Evolutionary conservation across 2,113 vertebrate genomes (phyloP).

Genomic region (Ictalurus punctatus): DNA sequence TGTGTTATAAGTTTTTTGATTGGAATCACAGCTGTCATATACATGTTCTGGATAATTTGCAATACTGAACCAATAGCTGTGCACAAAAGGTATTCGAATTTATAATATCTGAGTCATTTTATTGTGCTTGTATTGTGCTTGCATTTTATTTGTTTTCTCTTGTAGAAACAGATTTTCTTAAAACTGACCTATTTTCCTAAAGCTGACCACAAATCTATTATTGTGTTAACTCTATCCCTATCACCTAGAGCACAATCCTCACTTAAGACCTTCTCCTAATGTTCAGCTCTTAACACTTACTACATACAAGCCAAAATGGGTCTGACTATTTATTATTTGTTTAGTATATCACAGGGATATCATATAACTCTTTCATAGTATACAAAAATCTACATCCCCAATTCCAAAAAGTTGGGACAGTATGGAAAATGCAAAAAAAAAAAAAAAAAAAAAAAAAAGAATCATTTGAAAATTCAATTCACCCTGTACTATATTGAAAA

Average conservation of each 20-base stretch:
- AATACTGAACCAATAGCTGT: too few species aligned
- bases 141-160: neutral
- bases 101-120: too few species aligned
- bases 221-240: neutral
- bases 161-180: too few species aligned
- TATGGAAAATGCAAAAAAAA: too few species aligned
- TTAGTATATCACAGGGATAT: neutral
- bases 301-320: neutral
- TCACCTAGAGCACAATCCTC: neutral
- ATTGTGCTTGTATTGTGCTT: neutral
- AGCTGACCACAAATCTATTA: neutral
- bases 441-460: too few species aligned
- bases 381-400: too few species aligned
- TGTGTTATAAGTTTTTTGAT: too few species aligned
- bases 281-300: neutral
- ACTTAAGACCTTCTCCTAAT: neutral
- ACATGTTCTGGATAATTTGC: neutral
- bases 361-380: neutral
- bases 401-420: too few species aligned
- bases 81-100: too few species aligned
- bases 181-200: neutral
- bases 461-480: too few species aligned
- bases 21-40: neutral
- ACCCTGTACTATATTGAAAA: too few species aligned
- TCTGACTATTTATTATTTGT: neutral